Evolutionary conservation across 2,113 vertebrate genomes (phyloP), one percentile per base, ranked within the genome.

Genomic region (Sinocyclocheilus maitianheensis): DNA sequence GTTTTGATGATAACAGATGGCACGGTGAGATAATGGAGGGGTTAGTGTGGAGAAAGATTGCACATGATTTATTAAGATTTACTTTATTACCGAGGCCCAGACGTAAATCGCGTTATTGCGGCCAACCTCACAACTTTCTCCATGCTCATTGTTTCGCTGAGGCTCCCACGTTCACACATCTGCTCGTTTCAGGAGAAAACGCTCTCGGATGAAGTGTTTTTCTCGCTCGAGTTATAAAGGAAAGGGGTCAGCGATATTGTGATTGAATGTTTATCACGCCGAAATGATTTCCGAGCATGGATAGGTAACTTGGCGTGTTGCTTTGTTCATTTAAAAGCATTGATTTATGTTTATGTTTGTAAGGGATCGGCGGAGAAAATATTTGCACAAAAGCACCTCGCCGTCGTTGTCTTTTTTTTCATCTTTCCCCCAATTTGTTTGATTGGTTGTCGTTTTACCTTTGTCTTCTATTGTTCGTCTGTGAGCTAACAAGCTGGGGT

Each of bases 1-100:
- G 96, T 97, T 97, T 96, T 97, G 96, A 97, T 96, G 97, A 95
- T 97, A 97, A 96, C 98, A 97, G 97, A 98, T 97, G 97, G 97
- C 95, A 94, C 95, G 95, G 95, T 93, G 96, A 96, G 95, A 95
- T 96, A 95, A 78, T 82, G 95, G 94, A 95, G 95, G 96, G 95
- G 95, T 96, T 96, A 95, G 95, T 95, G 95, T 92, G 94, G 95
- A 96, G 96, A 95, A 95, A 75, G 95, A 95, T 94, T 95, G 94
- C 93, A 94, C 94, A 96, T 98, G 95, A 97, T 98, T 97, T 97
- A 97, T 98, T 97, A 97, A 97, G 96, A 97, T 97, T 94, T 95
- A 95, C 95, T 97, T 96, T 97, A 96, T 96, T 96, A 95, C 95
- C 93, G 93, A 96, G 94, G 96, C 95, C 95, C 94, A 95, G 96